These are phyloP conservation scores for Drosophila kepulauana DNA, from an alignment of 1,140 invertebrate species.

Conservation along the genomic window DNA sequence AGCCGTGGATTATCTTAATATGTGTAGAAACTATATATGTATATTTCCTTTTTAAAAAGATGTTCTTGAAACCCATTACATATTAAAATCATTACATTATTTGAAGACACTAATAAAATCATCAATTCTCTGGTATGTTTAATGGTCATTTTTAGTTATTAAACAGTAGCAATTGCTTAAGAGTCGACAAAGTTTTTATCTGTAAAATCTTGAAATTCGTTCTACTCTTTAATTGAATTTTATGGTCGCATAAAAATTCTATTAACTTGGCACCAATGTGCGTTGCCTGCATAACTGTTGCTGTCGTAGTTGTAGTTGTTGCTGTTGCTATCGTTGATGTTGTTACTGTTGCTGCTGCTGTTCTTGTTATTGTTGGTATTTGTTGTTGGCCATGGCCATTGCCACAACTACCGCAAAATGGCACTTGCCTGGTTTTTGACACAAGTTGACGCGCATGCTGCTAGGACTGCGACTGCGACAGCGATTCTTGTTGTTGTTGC, in stretches of 20 bases:
- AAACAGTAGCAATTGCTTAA: too few relatives aligned
- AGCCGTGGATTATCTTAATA: too few relatives aligned
- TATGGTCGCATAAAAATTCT: not conserved
- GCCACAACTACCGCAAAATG: slow-evolving; percentile 72
- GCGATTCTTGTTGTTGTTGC: not conserved
- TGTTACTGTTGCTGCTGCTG: slow-evolving; percentile 10
- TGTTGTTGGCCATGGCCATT: slow-evolving; percentile 52
- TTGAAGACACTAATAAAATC: too few relatives aligned
- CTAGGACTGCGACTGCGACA: slow-evolving; percentile 16
- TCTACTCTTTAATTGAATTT: not conserved
- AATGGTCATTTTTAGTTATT: too few relatives aligned
- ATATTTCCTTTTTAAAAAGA: too few relatives aligned
- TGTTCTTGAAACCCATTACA: too few relatives aligned
- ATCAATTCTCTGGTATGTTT: too few relatives aligned
- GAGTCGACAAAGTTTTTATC: too few relatives aligned
- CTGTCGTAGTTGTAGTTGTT: slow-evolving; percentile 9
- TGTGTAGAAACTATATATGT: too few relatives aligned
- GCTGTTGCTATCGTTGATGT: not conserved
- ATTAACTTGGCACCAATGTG: slow-evolving; percentile 16
- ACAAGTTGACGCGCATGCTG: slow-evolving; percentile 55
- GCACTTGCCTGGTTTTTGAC: slow-evolving; percentile 76
- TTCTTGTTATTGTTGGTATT: slow-evolving; percentile 37
- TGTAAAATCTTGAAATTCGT: not conserved
- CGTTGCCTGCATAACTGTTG: slow-evolving; percentile 62
- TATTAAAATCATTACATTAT: too few relatives aligned